Evolutionary conservation across 2,888 invertebrate species (phyloP).

Genomic region (Epirrhoe alternata): DNA sequence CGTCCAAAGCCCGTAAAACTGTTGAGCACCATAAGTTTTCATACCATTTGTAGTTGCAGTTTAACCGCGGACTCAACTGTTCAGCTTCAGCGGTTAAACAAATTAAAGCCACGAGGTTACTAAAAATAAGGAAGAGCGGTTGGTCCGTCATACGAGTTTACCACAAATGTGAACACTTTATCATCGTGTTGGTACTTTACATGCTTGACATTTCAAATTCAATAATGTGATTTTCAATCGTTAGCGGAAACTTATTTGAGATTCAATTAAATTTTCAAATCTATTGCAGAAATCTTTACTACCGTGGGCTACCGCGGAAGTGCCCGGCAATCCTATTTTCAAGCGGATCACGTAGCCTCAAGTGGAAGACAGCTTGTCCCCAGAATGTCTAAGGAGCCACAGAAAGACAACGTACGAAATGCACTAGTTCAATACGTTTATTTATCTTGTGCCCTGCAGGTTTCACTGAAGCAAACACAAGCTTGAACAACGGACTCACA

Average conservation of each 20-base stretch:
- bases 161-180: conserved; percentile 4
- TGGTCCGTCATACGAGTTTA: conserved; percentile 10
- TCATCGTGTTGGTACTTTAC: not conserved
- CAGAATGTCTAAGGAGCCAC: conserved; percentile 57
- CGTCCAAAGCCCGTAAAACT: not conserved
- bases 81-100: conserved; percentile 22
- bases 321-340: conserved; percentile 51
- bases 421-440: conserved; percentile 21
- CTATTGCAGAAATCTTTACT: conserved; percentile 19
- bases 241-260: not conserved
- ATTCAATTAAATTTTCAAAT: conserved; percentile 10
- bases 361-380: conserved; percentile 63
- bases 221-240: not conserved
- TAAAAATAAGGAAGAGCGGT: conserved; percentile 12
- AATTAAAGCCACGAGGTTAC: conserved; percentile 15
- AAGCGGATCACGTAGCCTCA: conserved; percentile 64
- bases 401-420: conserved; percentile 38
- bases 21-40: conserved; percentile 4
- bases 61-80: conserved; percentile 14
- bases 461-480: conserved; percentile 9
- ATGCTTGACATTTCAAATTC: too few species aligned
- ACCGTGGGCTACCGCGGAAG: conserved; percentile 44
- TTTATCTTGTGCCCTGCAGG: conserved; percentile 16
- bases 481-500: conserved; percentile 1
- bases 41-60: conserved; percentile 3